Conservation (phyloP, 2,888 invertebrate genomes). For the Hydrotaea diabolus region DNA sequence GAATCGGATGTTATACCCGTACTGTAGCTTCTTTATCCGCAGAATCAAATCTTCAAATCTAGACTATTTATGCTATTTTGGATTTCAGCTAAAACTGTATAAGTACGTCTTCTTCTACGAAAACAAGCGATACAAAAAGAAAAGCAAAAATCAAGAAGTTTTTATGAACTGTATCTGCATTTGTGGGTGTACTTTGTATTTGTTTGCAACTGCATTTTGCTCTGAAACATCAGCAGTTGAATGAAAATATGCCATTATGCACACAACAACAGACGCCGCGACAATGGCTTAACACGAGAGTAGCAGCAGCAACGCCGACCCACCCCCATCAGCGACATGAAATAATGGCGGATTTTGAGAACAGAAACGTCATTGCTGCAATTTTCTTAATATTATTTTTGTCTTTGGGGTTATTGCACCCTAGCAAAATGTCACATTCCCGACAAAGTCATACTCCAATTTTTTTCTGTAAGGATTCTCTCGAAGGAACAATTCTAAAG, state of each 20-base stretch:
- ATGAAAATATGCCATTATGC: neutral
- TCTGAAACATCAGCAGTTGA: constrained; percentile 1
- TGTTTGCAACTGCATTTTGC: neutral
- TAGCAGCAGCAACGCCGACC: no score
- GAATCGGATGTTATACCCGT: no score
- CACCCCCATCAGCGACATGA: neutral
- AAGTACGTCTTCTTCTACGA: neutral
- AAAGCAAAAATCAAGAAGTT: neutral
- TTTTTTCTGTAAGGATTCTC: neutral
- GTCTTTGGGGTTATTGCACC: neutral
- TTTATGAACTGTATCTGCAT: neutral
- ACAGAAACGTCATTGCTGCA: constrained; percentile 11
- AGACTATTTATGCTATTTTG: no score
- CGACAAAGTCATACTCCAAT: neutral
- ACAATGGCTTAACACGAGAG: neutral
- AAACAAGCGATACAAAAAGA: neutral
- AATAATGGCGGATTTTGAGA: constrained; percentile 6
- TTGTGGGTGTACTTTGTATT: constrained; percentile 1
- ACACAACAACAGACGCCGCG: neutral
- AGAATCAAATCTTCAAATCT: no score
- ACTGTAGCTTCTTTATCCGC: no score
- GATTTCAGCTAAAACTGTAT: no score
- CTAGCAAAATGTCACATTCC: neutral
- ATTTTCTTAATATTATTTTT: neutral
- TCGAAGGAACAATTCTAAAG: neutral